Percentiles rank a stretch among this genome's conserved stretches.
Conservation (phyloP, 2,888 invertebrate species). For the Drosophila infuscata region DNA sequence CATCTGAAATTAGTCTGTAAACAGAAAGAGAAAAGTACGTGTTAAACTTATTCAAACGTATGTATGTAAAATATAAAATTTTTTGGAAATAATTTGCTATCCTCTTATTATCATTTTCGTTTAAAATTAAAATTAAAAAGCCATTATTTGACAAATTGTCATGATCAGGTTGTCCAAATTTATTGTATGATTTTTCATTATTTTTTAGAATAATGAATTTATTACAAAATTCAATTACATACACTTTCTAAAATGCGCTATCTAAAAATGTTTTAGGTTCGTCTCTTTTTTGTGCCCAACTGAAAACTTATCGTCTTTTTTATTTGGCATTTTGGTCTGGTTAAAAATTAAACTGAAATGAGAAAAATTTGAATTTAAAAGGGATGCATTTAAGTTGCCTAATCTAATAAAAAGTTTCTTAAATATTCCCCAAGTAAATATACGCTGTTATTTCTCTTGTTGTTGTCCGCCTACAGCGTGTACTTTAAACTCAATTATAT, state of each 20-base stretch:
- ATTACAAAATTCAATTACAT: not conserved
- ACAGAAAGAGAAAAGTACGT: not conserved
- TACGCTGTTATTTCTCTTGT: not conserved
- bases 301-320: not conserved
- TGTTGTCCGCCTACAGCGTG: not conserved
- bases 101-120: not conserved
- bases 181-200: not conserved
- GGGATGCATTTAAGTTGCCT: constrained; percentile 39
- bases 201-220: not conserved
- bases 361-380: constrained; percentile 7
- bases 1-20: not conserved
- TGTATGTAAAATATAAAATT: not conserved
- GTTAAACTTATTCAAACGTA: not conserved
- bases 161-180: too few species aligned
- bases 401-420: constrained; percentile 49
- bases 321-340: not conserved
- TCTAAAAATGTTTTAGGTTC: not conserved
- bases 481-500: constrained; percentile 38
- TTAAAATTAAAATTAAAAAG: not conserved
- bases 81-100: not conserved
- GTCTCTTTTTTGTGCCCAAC: not conserved
- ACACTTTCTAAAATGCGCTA: not conserved
- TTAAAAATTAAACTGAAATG: not conserved
- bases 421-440: constrained; percentile 36
- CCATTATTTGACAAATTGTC: not conserved